A percentile compares a stretch with the other conserved stretches of the same genome.
phyloP scores from a whole-genome alignment of 1,140 invertebrate genomes.

The Apis cerana region DNA sequence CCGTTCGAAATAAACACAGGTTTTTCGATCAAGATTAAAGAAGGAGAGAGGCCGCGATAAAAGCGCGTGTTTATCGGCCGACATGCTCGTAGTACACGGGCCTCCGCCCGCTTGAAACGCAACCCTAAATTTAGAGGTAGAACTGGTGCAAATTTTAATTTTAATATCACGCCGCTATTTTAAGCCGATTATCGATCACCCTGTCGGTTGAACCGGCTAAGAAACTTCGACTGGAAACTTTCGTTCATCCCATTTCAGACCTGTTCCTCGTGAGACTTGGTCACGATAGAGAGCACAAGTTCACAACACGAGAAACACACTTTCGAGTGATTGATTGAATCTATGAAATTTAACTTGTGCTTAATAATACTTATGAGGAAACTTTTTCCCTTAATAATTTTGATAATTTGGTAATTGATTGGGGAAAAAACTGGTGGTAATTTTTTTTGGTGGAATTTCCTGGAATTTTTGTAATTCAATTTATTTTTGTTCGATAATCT shows the following conservation, averaged over 20 bases:
- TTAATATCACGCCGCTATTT: conserved; percentile 47
- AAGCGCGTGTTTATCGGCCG: conserved; percentile 30
- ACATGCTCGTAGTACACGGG: conserved; percentile 8
- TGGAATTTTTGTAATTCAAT: no score
- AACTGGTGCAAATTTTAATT: conserved; percentile 38
- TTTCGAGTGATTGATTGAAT: not conserved
- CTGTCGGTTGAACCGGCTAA: not conserved
- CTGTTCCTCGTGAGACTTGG: not conserved
- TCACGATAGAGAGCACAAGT: not conserved
- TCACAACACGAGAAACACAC: not conserved
- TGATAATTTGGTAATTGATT: not conserved
- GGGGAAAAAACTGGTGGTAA: not conserved
- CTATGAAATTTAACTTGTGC: not conserved
- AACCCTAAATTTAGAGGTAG: conserved; percentile 38
- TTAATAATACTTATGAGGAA: not conserved
- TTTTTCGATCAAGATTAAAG: conserved; percentile 18
- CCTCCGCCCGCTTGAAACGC: conserved; percentile 17
- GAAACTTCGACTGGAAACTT: conserved; percentile 17
- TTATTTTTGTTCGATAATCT: no score
- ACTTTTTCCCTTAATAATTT: not conserved
- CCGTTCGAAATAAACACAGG: conserved; percentile 4
- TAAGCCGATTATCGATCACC: conserved; percentile 36
- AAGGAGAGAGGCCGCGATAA: conserved; percentile 12
- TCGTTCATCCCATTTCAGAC: not conserved
- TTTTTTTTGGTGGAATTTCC: not conserved